Base-by-base conservation (phyloP, 2,888 invertebrate species). In the Idaea biselata region DNA sequence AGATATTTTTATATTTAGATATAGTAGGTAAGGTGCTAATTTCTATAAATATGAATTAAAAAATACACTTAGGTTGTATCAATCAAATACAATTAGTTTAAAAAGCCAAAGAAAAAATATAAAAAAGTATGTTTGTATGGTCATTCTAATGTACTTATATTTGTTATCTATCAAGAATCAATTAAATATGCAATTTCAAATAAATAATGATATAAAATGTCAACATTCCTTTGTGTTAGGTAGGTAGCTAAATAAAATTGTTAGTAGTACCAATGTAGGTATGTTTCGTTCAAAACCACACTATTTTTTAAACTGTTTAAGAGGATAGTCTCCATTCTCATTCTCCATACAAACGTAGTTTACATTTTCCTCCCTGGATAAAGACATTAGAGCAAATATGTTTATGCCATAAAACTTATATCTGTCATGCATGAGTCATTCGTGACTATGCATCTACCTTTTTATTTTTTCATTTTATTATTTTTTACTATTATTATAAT, bases 21-120 rank as follows among this genome's bases (percentile, higher is more conserved):
- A 68, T 61, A 63, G 55, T 53, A n/a, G 54, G 63, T 62, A 67
- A 67, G 75, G 76, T 76, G 77, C 75, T 75, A 72, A 58, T 55
- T 60, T 60, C 61, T 57, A 60, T 63, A 53, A 58, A 55, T 14
- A 44, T 44, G 7, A 14, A 25, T 44, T 44, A 44, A 8, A 8
- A 44, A 8, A 44, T 44, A 44, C 0, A 7, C 44, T 44, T 44
- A 44, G 14, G 25, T 14, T 44, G 44, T 44, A 44, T 44, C 44
- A 44, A 44, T 11, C 11, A 44, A 3, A 44, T 44, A 14, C 3
- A 14, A 44, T 44, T 5, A 44, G 44, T 44, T 44, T 44, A 14
- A 44, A 44, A 44, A 8, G 44, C 44, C 44, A 44, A 44, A 44
- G 44, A 44, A 44, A 44, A 8, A 8, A 44, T 44, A 44, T 44